Evolutionary conservation across 2,888 invertebrate genomes (phyloP), one percentile per base, ranked within the genome.

Genomic region (Endomychus coccineus): DNA sequence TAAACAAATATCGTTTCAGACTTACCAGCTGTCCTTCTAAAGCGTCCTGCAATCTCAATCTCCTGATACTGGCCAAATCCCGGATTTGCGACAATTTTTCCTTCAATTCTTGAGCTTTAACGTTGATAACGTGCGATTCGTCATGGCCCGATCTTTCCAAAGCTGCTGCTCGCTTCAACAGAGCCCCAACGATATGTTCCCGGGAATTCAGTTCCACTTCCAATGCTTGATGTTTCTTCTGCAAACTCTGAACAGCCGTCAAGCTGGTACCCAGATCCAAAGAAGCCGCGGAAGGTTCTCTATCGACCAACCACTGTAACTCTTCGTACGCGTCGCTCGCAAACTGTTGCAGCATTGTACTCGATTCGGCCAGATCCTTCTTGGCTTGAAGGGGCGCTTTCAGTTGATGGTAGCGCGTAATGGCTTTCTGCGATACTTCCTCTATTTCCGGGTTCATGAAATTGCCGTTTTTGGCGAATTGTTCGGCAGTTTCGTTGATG

Each of bases 321-420:
- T 96, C 95, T 59, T 96, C 95, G 41, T 92, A 89, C 0, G 91
- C 85, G 58, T 96, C 96, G 14, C 91, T 72, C 27, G 85, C 74
- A 71, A 94, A 94, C 56, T 92, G 85, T 58, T 94, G 91, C 45
- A 95, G 68, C 27, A 85, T 70, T 2, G 83, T 76, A 0, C 95
- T 89, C 46, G 95, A 95, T 57, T 92, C 89, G 21, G 98, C 69
- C 62, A 94, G 90, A 55, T 96, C 95, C 22, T 89, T 73, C 0
- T 92, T 75, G 44, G 89, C 90, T 60, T 89, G 86, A 62, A 92
- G 81, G 1, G 95, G 95, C 61, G 91, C 92, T 52, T 85, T 83
- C 6, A 96, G 70, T 44, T 61, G 55, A 43, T 60, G 56, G 46
- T 61, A 73, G 51, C 78, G 66, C 40, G 75, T 77, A n/a, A 79